Percentiles rank a stretch among this genome's conserved stretches.
These are phyloP conservation scores for Seriola quinqueradiata DNA, from an alignment of 2,113 vertebrate genomes.

Conservation along the genomic window DNA sequence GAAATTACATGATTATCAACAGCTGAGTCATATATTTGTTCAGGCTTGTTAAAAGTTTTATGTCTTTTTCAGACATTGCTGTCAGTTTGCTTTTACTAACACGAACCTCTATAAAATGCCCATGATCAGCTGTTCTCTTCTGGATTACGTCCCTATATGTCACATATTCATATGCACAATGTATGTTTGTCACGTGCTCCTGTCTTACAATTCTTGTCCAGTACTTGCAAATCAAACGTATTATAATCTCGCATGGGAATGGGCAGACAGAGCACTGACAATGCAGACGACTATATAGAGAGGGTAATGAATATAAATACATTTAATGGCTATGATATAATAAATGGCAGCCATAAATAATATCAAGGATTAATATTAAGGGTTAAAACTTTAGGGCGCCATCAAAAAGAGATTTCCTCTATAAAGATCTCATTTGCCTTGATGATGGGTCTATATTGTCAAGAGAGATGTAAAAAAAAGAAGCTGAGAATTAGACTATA, in stretches of 20 bases:
- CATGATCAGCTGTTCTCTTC: neutral
- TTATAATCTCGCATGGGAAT: neutral
- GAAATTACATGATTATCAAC: neutral
- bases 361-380: neutral
- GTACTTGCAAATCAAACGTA: neutral
- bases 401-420: neutral
- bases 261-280: neutral
- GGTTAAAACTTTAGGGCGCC: neutral
- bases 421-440: neutral
- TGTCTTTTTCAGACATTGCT: too few species aligned
- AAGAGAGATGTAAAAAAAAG: neutral
- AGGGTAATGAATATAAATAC: too few species aligned
- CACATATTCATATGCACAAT: neutral
- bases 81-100: neutral
- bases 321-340: neutral
- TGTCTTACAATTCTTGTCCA: neutral
- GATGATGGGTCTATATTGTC: neutral
- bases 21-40: too few species aligned
- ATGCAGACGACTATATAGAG: too few species aligned
- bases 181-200: too few species aligned
- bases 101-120: neutral
- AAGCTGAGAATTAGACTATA: neutral
- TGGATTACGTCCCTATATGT: neutral
- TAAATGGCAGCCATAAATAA: neutral
- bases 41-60: too few species aligned